phyloP scores from a whole-genome alignment of 2,113 vertebrate genomes.

The Trochalopteron elliotii region DNA sequence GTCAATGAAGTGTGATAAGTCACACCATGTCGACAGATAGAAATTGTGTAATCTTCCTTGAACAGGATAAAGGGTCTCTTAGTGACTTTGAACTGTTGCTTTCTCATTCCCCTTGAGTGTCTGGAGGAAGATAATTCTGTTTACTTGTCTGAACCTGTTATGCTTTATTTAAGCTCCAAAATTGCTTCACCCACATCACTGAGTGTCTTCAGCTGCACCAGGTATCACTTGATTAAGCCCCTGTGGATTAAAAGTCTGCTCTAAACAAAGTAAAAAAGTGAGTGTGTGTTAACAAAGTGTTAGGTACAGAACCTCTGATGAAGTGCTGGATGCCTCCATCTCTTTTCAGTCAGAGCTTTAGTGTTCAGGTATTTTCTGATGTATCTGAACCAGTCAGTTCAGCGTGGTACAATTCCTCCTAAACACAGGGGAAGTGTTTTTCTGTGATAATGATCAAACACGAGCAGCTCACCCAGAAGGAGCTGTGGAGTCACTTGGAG shows the following conservation, averaged over 20 bases:
- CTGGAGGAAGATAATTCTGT: conserved; percentile 19
- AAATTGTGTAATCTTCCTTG: neutral
- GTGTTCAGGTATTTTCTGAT: neutral
- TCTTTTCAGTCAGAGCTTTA: neutral
- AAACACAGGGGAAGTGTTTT: neutral
- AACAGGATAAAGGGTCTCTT: conserved; percentile 1
- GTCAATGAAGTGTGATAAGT: neutral
- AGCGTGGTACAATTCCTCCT: neutral
- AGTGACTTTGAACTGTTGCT: neutral
- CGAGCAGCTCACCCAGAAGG: neutral
- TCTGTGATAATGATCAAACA: neutral
- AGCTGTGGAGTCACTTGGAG: neutral
- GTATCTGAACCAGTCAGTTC: neutral
- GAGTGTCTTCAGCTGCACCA: neutral
- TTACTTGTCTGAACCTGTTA: conserved; percentile 22
- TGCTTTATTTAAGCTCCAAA: neutral
- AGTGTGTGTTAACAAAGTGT: neutral
- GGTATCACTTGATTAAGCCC: conserved; percentile 23
- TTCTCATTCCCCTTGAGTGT: conserved; percentile 28
- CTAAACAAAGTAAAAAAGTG: neutral
- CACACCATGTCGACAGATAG: neutral
- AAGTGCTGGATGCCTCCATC: neutral
- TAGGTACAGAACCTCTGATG: neutral
- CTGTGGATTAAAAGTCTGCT: neutral
- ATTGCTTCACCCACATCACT: neutral